Base-by-base conservation (phyloP, 2,888 invertebrate species). In the Drosophila emarginata region DNA sequence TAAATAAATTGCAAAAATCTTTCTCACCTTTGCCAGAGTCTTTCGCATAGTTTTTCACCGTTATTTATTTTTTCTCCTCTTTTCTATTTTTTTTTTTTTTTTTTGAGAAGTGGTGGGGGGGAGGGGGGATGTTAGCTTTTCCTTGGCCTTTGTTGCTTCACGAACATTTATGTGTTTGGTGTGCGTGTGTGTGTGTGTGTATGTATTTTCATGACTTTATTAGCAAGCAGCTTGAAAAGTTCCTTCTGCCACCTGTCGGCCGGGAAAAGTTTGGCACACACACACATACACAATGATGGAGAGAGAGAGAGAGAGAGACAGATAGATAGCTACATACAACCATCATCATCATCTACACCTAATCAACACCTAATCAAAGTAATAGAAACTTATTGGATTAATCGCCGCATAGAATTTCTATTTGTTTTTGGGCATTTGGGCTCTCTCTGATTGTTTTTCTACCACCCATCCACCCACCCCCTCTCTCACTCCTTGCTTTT, bases 1-100 rank as follows among this genome's bases (percentile, higher is more conserved):
- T 82, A 83, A 86, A 83, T 83, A 83, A 83, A 83, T 86, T 83
- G 86, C 86, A 86, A 86, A 83, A 83, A 83, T 85, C 86, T 85
- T 83, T 78, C 73, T 78, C 76, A 75, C 84, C 78, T 74, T 78
- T 61, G 40, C 52, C 71, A 40, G 71, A 64, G 70, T 77, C 84
- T 84, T 80, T 85, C 77, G 74, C 82, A 82, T 85, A 82, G 81
- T 82, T 82, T 66, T 71, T 52, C 54, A 5, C 14, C 18, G 36
- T 60, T 18, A 18, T 5, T 57, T 57, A 39, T n/a, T 2, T 12
- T 32, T 32, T 32, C 0, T 2, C 2, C 2, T 9, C 9, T 1
- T 1, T 9, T 32, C 0, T 9, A 9, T 1, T 32, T 39, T 37
- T 39, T 56, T 14, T 62, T 62, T 32, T 61, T 53, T 64, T 64